Percentiles rank a stretch among this genome's conserved stretches.
These are phyloP conservation scores for Bedellia somnulentella DNA, from an alignment of 2,888 invertebrate species.

Conservation along the genomic window DNA sequence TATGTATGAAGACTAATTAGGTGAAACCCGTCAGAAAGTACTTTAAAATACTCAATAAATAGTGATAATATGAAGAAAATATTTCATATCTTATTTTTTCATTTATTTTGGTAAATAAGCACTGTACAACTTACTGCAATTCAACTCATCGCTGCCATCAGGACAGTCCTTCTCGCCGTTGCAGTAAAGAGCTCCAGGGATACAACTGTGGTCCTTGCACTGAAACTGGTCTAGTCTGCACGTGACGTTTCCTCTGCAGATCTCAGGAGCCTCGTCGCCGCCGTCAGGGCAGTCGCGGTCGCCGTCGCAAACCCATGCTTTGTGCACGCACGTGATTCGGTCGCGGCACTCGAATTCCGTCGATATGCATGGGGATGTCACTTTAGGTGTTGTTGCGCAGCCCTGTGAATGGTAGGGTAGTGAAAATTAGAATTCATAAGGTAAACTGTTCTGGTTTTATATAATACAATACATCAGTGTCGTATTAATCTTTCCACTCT, in stretches of 20 bases:
- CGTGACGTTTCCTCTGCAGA: conserved; percentile 70
- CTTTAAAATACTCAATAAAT: too few relatives aligned
- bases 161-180: conserved; percentile 79
- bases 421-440: neutral
- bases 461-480: too few relatives aligned
- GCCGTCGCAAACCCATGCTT: conserved; percentile 83
- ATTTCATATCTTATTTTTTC: too few relatives aligned
- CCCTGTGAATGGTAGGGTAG: conserved; percentile 40
- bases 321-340: conserved; percentile 77
- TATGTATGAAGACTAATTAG: too few relatives aligned
- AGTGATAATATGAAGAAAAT: too few relatives aligned
- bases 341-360: conserved; percentile 81
- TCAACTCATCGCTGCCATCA: conserved; percentile 84
- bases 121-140: conserved; percentile 78
- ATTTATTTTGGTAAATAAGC: too few relatives aligned
- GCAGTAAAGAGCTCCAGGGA: conserved; percentile 79
- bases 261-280: conserved; percentile 70
- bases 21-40: too few relatives aligned
- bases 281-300: conserved; percentile 82
- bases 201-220: conserved; percentile 79
- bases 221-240: conserved; percentile 87
- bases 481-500: too few relatives aligned
- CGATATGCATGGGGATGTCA: conserved; percentile 66
- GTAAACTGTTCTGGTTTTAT: conserved; percentile 2
- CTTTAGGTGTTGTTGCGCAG: conserved; percentile 56